Base-by-base conservation (phyloP, 1,140 invertebrate species). In the Drosophila tani region DNA sequence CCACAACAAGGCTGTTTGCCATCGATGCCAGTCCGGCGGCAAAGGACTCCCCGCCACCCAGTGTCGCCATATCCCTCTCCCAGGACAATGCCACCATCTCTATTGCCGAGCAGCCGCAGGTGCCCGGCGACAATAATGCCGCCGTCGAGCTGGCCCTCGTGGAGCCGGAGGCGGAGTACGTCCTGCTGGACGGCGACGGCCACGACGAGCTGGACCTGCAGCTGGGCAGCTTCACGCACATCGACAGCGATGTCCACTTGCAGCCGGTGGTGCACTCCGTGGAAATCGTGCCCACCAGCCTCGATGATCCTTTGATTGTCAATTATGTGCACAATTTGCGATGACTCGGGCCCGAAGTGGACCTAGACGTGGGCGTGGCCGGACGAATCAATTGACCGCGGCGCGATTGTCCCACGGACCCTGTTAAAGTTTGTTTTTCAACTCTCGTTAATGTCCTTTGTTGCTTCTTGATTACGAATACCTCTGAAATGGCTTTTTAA, bases 311-410 rank as follows among this genome's bases (percentile, higher is more conserved):
- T 14, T 69, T 92, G 49, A 82, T 92, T 73, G 83, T 91, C 55
- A 91, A 91, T 68, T 92, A 91, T 66, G 91, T 92, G 63, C 91
- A 88, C 73, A 88, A 79, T 79, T 92, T 84, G 76, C 88, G 76
- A 12, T 90, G 58, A 90, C 62, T 51, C 35, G 15, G 32, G 5
- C 15, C 21, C 15, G 46, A 41, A 41, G 9, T 38, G 53, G 35
- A 21, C 35, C 19, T 40, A 40, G 32, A 55, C 19, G 32, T 55
- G 53, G 24, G 29, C 45, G 32, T 19, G 47, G 35, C 29, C n/a
- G 53, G 55, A 27, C 29, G 19, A 29, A 29, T 50, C 57, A 66
- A 71, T 51, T 76, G 60, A 47, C 45, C 24, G 17, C 35, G 12
- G 19, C 19, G 32, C 35, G 14, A 32, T 21, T 14, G 29, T n/a